Conservation (phyloP, 2,797 vertebrate genomes). For the Glossophaga mutica region DNA sequence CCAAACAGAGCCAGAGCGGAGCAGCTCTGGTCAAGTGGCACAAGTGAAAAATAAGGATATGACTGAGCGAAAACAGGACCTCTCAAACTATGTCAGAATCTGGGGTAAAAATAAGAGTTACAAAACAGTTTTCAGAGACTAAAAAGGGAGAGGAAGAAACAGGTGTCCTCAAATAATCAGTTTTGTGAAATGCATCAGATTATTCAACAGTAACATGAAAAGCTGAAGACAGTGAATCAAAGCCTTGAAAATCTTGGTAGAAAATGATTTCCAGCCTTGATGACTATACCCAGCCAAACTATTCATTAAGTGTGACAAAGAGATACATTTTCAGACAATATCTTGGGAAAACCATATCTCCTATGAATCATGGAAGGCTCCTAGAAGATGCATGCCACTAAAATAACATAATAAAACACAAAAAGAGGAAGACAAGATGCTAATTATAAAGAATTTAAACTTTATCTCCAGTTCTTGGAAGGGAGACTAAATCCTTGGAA, state of each 20-base stretch:
- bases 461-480: background rate
- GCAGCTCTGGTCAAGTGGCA: background rate
- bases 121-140: background rate
- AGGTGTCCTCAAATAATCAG: background rate
- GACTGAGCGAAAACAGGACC: background rate
- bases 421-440: background rate
- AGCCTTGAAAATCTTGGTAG: background rate
- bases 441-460: background rate
- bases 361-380: background rate
- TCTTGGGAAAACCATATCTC: background rate
- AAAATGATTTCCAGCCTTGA: background rate
- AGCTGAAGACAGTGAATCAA: background rate
- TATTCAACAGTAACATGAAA: background rate
- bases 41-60: background rate
- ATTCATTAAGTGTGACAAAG: background rate
- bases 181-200: background rate
- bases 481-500: background rate
- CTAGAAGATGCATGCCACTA: background rate
- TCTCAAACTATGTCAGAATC: background rate
- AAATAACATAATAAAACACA: background rate
- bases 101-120: background rate
- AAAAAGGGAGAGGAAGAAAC: background rate
- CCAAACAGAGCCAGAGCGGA: background rate
- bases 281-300: background rate
- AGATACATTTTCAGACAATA: background rate